Base-by-base conservation (phyloP, 2,797 vertebrate species). In the Microctenopoma lineatum region DNA sequence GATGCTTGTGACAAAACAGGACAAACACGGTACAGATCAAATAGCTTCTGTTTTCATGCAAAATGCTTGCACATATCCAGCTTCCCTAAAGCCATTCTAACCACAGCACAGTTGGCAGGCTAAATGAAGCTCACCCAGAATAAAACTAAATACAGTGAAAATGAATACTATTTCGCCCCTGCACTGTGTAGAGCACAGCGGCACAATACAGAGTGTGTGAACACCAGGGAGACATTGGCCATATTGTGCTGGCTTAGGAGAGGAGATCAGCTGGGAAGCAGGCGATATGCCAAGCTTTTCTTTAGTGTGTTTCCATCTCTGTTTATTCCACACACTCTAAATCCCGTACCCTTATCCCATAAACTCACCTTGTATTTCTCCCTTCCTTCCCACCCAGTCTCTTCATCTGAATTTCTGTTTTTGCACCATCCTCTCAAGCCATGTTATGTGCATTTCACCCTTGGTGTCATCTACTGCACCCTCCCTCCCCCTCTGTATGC, bases 241-340 rank as follows among this genome's bases (percentile, higher is more conserved):
- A 94, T 94, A 95, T 94, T 94, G 93, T 80, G 86, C 81, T 78
- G 87, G 91, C 90, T 93, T 90, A 91, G 82, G 76, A 85, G 76
- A 88, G 80, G 84, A 91, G 87, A 92, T 93, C 91, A 92, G 90
- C 90, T 89, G 91, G 90, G 84, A 90, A 87, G 66, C 75, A 74
- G 92, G 91, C 91, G 48, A 77, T 66, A 83, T 16, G 92, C 92
- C 94, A 93, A 89, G 75, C 67, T 70, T 83, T 75, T 76, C 82
- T 84, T 67, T 42, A 70, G 21, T 9, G 47, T 77, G 74, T 67
- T 66, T 54, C 29, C 44, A 62, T 76, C 52, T 74, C 27, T 41
- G 50, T 81, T 68, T 84, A 71, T 80, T 62, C 73, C 67, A 67
- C 66, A 79, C 48, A 63, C 50, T 73, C 60, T 66, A 48, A 38